phyloP scores from a whole-genome alignment of 1,140 invertebrate genomes.

The Oryctes rhinoceros region DNA sequence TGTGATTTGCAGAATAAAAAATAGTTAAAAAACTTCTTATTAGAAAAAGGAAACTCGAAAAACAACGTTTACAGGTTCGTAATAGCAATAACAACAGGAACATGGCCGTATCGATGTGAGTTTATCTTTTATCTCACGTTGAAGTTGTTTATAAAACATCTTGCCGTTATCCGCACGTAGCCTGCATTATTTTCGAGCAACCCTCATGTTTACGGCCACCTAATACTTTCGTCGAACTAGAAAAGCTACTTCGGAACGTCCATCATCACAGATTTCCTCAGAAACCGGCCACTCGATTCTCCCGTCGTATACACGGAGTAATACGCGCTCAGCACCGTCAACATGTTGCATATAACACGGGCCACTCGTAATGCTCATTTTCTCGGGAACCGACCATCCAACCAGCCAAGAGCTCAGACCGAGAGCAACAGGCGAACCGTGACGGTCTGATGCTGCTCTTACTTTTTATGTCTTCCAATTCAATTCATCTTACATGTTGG shows the following conservation, averaged over 20 bases:
- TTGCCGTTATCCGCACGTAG: no score
- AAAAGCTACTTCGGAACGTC: not conserved
- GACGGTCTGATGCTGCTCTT: slow-evolving; percentile 2
- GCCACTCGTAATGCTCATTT: slow-evolving; percentile 14
- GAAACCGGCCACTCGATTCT: not conserved
- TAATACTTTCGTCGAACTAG: not conserved
- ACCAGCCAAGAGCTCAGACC: not conserved
- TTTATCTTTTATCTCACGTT: no score
- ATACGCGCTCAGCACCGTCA: not conserved
- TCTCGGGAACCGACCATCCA: not conserved
- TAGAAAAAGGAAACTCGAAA: no score
- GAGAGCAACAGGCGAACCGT: slow-evolving; percentile 7
- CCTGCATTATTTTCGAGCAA: not conserved
- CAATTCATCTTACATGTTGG: not conserved
- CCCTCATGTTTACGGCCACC: slow-evolving; percentile 1
- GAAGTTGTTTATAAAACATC: no score
- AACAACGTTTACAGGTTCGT: no score
- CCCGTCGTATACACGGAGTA: not conserved
- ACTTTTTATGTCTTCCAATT: slow-evolving; percentile 5
- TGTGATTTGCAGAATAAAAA: no score
- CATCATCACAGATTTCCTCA: not conserved
- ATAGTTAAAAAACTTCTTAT: no score
- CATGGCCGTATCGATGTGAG: no score
- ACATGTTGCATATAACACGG: not conserved
- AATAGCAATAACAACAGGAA: no score